Conservation (phyloP, 2,797 vertebrate species). For the Taeniopygia guttata region DNA sequence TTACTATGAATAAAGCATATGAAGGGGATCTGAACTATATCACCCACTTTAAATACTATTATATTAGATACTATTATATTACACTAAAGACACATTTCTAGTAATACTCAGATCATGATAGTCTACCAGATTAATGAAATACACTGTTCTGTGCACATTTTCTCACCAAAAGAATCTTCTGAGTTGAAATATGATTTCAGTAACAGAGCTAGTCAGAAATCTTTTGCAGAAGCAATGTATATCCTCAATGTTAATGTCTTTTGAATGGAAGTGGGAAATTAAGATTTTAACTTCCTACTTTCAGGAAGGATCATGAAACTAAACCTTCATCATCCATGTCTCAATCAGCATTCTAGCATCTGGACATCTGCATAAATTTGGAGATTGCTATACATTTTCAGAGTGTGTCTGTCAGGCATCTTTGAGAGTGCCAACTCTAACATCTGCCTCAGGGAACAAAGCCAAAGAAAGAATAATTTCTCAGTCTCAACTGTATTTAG, state of each 20-base stretch:
- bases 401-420: neutral
- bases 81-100: neutral
- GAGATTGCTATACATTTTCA: neutral
- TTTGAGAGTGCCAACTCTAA: neutral
- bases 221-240: neutral
- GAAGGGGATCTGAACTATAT: neutral
- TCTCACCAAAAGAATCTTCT: neutral
- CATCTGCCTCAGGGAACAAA: neutral
- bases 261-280: neutral
- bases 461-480: slow-evolving; percentile 1
- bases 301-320: neutral
- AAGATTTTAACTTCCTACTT: neutral
- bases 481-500: neutral
- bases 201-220: neutral
- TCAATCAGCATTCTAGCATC: neutral
- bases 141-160: neutral
- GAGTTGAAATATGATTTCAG: neutral
- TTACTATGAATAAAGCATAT: neutral
- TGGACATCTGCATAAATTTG: slow-evolving; percentile 27
- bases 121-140: neutral
- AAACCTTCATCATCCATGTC: neutral
- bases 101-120: neutral
- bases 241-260: neutral
- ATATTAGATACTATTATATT: neutral
- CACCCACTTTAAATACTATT: neutral